phyloP scores from a whole-genome alignment of 2,888 invertebrate genomes.

The Caenorhabditis doughertyi region DNA sequence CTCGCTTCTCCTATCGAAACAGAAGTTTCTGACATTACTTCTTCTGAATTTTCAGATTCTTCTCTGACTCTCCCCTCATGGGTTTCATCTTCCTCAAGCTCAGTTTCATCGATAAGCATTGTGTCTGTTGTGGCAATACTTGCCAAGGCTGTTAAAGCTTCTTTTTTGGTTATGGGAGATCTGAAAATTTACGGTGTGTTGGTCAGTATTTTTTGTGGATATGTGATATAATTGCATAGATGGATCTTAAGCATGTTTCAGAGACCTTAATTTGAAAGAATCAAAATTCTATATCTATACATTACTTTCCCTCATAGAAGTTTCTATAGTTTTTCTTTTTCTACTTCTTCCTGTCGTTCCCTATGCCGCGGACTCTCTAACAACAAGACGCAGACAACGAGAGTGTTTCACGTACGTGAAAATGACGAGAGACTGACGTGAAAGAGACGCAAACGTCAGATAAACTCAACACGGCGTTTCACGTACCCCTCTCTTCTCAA shows the following conservation, averaged over 20 bases:
- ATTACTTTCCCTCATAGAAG: no score
- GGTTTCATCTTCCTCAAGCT: slow-evolving; percentile 1
- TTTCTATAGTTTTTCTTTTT: no score
- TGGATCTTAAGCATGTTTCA: no score
- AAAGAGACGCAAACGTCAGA: slow-evolving; percentile 14
- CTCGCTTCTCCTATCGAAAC: slow-evolving; percentile 56
- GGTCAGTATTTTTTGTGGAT: not conserved
- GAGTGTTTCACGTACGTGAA: slow-evolving; percentile 9
- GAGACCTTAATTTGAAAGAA: no score
- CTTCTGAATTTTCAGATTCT: slow-evolving; percentile 46
- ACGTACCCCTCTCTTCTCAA: not conserved
- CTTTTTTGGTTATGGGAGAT: slow-evolving; percentile 48
- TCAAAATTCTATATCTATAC: no score
- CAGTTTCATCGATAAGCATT: slow-evolving; percentile 54
- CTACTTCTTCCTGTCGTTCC: not conserved
- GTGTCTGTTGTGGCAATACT: slow-evolving; percentile 69
- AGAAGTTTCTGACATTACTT: slow-evolving; percentile 53
- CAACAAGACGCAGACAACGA: slow-evolving; percentile 21
- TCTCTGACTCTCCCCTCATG: slow-evolving; percentile 7
- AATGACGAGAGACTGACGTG: slow-evolving; percentile 2
- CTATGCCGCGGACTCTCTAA: not conserved
- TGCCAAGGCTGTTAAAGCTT: slow-evolving; percentile 61
- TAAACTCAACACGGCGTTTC: slow-evolving; percentile 22
- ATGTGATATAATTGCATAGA: no score
- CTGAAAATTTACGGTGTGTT: slow-evolving; percentile 34